These are phyloP conservation scores for Gisinianus flammeolus DNA, from an alignment of 2,888 invertebrate species.

Conservation along the genomic window DNA sequence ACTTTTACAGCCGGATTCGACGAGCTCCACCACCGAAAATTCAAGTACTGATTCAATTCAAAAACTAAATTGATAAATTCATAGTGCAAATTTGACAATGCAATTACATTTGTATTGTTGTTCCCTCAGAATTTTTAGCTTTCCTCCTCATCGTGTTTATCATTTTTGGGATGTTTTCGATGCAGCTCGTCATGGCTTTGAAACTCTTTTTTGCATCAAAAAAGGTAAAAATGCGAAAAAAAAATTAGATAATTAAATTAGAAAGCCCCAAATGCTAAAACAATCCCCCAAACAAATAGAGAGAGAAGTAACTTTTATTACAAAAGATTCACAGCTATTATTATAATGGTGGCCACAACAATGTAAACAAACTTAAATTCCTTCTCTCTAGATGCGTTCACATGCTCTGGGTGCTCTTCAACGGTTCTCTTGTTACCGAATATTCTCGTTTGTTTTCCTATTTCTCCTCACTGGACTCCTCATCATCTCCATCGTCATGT, in stretches of 20 bases:
- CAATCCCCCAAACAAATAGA: too few species aligned
- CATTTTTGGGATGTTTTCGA: slow-evolving; percentile 28
- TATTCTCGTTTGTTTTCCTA: slow-evolving; percentile 28
- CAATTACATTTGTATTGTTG: too few species aligned
- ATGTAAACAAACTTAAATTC: too few species aligned
- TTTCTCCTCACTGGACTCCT: not conserved
- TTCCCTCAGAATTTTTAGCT: slow-evolving; percentile 17
- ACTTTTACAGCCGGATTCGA: not conserved
- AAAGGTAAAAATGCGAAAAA: slow-evolving; percentile 19
- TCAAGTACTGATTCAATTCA: not conserved
- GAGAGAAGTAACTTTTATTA: too few species aligned
- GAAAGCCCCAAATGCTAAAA: not conserved
- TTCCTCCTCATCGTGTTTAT: slow-evolving; percentile 21
- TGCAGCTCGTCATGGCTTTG: slow-evolving; percentile 23
- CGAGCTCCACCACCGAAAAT: not conserved
- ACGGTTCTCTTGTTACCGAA: slow-evolving; percentile 35
- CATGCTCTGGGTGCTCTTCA: slow-evolving; percentile 12
- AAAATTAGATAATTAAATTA: slow-evolving; percentile 1
- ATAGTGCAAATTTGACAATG: too few species aligned
- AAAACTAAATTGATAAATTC: too few species aligned
- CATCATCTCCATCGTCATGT: not conserved
- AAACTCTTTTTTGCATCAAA: slow-evolving; percentile 31
- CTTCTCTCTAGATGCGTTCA: slow-evolving; percentile 14
- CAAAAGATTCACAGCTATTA: too few species aligned
- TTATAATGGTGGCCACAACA: too few species aligned